Evolutionary conservation across 1,140 invertebrate species (phyloP).

Genomic region (Neelides sp.): DNA sequence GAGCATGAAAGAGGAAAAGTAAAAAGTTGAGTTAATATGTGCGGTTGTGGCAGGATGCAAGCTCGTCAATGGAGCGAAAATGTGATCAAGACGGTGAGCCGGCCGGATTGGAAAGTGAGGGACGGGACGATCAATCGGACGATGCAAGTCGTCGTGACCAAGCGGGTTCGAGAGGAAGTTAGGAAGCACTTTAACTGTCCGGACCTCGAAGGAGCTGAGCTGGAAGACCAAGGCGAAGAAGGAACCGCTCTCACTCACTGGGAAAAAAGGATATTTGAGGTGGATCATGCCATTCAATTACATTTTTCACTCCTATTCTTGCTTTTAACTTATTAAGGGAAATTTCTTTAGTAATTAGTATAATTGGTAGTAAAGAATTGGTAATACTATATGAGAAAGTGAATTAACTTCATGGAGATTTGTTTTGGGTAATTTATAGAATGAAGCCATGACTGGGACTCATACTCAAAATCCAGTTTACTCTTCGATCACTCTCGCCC

Average conservation of each 20-base stretch:
- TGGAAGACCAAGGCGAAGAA: slow-evolving; percentile 95
- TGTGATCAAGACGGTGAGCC: slow-evolving; percentile 65
- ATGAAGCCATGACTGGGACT: slow-evolving; percentile 99
- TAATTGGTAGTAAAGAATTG: too few relatives aligned
- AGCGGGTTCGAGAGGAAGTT: slow-evolving; percentile 71
- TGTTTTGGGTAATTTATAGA: slow-evolving; percentile 51
- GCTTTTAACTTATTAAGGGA: too few relatives aligned
- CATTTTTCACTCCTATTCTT: neutral
- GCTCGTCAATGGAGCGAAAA: slow-evolving; percentile 87
- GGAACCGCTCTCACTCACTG: slow-evolving; percentile 95
- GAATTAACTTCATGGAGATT: neutral
- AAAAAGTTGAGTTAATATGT: neutral
- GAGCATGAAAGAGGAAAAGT: neutral
- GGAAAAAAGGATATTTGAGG: slow-evolving; percentile 96
- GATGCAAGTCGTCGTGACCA: slow-evolving; percentile 85
- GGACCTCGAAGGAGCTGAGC: slow-evolving; percentile 82
- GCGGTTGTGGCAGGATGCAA: slow-evolving; percentile 58
- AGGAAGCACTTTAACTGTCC: slow-evolving; percentile 81
- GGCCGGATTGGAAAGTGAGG: slow-evolving; percentile 71
- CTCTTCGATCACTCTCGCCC: slow-evolving; percentile 83
- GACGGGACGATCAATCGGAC: slow-evolving; percentile 57
- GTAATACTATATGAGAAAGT: neutral
- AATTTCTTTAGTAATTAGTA: neutral
- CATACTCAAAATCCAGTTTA: slow-evolving; percentile 98
- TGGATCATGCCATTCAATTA: slow-evolving; percentile 35